Base-by-base conservation (phyloP, 1,140 invertebrate genomes). In the Zophobas atratus region DNA sequence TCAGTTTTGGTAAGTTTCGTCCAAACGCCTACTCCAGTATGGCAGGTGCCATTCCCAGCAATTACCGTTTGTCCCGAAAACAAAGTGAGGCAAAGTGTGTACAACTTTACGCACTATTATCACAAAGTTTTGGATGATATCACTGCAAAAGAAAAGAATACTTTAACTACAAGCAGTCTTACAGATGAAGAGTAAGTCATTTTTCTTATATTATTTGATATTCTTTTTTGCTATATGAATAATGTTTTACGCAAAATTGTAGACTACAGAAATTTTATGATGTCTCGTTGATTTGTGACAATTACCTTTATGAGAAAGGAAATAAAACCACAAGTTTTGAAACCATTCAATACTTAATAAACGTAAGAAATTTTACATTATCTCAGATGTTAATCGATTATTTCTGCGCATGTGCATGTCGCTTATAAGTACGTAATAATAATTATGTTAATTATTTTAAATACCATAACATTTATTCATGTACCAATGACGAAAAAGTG, bases 1-100 rank as follows among this genome's bases (percentile, higher is more conserved):
- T 90, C 90, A 2, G 89, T 91, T 1, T 89, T 91, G 32, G 89
- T 91, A 0, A 89, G 90, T 73, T 91, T 91, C 79, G 87, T 88
- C 0, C 87, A 88, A 71, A 87, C 86, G 70, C 87, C 88, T 0
- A 90, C 88, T 0, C 88, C 89, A 0, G 86, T 90, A 4, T 90
- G 89, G 88, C 85, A 88, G 76, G 87, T 90, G 48, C 89, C 90
- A 0, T 90, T 90, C 81, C 90, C 90, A 20, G 88, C 89, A 1
- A 85, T 90, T 32, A 90, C 89, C 1, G 87, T 90, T 55, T 90
- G 90, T 80, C 86, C 88, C 0, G 88, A 89, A 80, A 89, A 87
- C 0, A 88, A 88, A 79, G 77, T 84, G 0, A 79, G 81, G 55
- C 83, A 85, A 70, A 82, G 46, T 0, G 57, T 80, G 4, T 87